Base-by-base conservation (phyloP, 2,888 invertebrate species). In the Rhingia campestris region DNA sequence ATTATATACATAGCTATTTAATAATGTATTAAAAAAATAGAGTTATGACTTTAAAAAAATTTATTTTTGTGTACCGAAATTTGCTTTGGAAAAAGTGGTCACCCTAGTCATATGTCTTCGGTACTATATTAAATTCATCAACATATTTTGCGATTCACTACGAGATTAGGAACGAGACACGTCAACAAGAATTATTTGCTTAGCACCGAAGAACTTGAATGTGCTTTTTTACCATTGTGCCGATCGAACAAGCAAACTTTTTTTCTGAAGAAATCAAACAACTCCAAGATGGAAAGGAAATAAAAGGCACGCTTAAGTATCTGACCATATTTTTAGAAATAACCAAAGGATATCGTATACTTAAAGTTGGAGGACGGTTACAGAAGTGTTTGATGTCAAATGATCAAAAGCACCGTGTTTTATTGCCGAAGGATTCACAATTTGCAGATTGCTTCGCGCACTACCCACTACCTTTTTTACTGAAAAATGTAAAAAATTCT, bases 321-420 rank as follows among this genome's bases (percentile, higher is more conserved):
- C 10, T 73, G 1, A 66, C 7, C n/a, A 72, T 77, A 30, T 82
- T 86, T 61, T 12, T 84, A 33, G 80, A 86, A 43, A 12, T 58
- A 7, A 12, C 58, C 3, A 53, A 7, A 22, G 70, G 51, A 35
- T 37, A 14, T 51, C 54, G 30, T 6, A 1, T 47, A 35, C 43
- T 77, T 6, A 69, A 64, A 61, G 80, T 86, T 22, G 86, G 82
- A 43, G 77, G 74, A 0, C 49, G 74, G 3, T 56, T 70, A 12
- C 6, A 9, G 1, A 30, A 49, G n/a, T n/a, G n/a, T 10, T 49
- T 49, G 6, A 39, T 9, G 2, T 6, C 32, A 7, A 35, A 32
- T 35, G 39, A 47, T 33, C 30, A 49, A 3, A 70, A 56, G 14
- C 56, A 54, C 14, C 73, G 54, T 4, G 10, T 64, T 4, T 9